Evolutionary conservation across 2,797 vertebrate genomes (phyloP), one percentile per base, ranked within the genome.

Genomic region (Crenichthys baileyi): DNA sequence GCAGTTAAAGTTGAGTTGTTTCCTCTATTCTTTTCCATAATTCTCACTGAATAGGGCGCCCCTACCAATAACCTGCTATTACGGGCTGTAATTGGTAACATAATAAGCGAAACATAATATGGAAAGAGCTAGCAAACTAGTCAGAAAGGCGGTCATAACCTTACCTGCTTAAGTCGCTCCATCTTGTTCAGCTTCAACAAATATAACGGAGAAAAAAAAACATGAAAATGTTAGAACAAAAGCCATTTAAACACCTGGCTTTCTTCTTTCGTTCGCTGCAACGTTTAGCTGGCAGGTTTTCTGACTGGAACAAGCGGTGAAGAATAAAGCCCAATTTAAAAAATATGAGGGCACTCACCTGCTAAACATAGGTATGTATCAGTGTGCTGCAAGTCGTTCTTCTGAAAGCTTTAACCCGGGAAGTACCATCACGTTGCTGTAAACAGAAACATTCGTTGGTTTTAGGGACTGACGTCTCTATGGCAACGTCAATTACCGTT

Each of bases 161-260:
- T 81, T 61, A 89, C 87, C 85, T 88, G 48, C 5, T 83, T 81
- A 63, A 85, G 77, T 4, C 79, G 71, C 0, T 90, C 80, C 87
- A 90, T 90, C 36, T 77, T 73, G 12, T 20, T 75, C 58, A 63
- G 39, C 55, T 74, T 77, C 67, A 75, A 67, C 20, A 7, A n/a
- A 16, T 70, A 9, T 36, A 9, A 46, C 1, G 1, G 31, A 20
- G 11, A 60, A 50, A 79, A 39, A 22, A 56, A 5, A 75, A 72
- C 18, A 24, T 60, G 53, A 48, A 76, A 4, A 4, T 20, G 31
- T 63, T 36, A 36, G 16, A 20, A 36, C 61, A 36, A 20, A 20
- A 63, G 36, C 36, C 36, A 36, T 36, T 36, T 36, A 12, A 31
- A 51, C 70, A 72, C 68, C 44, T 4, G 48, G 26, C n/a, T 77